Evolutionary conservation across 2,797 vertebrate species (phyloP).

Genomic region (Melanotaenia pygmaea): DNA sequence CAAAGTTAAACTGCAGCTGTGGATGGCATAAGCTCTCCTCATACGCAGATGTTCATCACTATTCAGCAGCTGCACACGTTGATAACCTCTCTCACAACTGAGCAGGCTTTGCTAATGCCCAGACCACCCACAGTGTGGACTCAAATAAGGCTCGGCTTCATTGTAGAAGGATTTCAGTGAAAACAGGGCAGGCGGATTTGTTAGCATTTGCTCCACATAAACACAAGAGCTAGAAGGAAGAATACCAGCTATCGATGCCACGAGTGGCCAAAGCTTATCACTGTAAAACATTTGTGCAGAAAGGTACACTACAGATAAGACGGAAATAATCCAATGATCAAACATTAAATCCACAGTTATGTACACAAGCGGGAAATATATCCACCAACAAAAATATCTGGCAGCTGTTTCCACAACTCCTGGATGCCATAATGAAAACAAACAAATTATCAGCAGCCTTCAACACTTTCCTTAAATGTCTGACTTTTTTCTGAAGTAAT

Average conservation of each 20-base stretch:
- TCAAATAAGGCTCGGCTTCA: slow-evolving; percentile 25
- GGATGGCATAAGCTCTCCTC: slow-evolving; percentile 23
- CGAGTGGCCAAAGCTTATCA: slow-evolving; percentile 9
- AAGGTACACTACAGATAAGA: slow-evolving; percentile 6
- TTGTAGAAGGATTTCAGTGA: slow-evolving; percentile 23
- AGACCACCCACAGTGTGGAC: background rate
- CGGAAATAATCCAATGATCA: slow-evolving; percentile 13
- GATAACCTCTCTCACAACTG: slow-evolving; percentile 43
- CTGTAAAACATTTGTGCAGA: slow-evolving; percentile 15
- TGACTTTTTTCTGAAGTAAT: slow-evolving; percentile 19
- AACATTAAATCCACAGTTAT: slow-evolving; percentile 8
- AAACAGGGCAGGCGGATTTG: slow-evolving; percentile 28
- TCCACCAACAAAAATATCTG: slow-evolving; percentile 44
- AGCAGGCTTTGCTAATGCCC: slow-evolving; percentile 20
- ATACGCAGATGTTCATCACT: slow-evolving; percentile 52
- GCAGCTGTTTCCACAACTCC: slow-evolving; percentile 41
- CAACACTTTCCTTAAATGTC: slow-evolving; percentile 16
- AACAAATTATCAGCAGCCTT: slow-evolving; percentile 33
- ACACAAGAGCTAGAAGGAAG: slow-evolving; percentile 12
- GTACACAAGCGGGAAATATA: background rate
- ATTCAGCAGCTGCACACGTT: slow-evolving; percentile 42
- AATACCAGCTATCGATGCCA: background rate
- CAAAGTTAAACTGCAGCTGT: slow-evolving; percentile 19
- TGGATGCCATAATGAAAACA: slow-evolving; percentile 55
- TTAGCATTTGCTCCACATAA: slow-evolving; percentile 40